phyloP scores from a whole-genome alignment of 2,888 invertebrate species.

The Hyalella azteca region DNA sequence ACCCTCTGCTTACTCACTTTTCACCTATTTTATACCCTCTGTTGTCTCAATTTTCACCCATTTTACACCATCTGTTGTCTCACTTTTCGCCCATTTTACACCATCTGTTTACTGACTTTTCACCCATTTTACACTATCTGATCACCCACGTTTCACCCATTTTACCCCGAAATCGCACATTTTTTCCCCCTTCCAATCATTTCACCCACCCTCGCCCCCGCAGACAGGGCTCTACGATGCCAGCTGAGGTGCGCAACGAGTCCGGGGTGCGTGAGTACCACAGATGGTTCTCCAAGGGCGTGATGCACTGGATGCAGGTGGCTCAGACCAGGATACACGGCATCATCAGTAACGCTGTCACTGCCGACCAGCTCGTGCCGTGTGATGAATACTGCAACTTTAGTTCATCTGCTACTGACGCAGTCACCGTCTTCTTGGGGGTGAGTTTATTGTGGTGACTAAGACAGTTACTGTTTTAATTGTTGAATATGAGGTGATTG shows the following conservation, averaged over 20 bases:
- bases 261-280: conserved; percentile 55
- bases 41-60: too few relatives aligned
- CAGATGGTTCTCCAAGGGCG: conserved; percentile 54
- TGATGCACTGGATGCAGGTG: conserved; percentile 56
- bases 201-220: background rate
- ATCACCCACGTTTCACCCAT: background rate
- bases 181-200: background rate
- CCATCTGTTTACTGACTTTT: too few relatives aligned
- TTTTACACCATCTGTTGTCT: background rate
- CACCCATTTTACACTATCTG: background rate
- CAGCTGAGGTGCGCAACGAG: conserved; percentile 43
- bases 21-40: too few relatives aligned
- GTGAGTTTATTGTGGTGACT: conserved; percentile 1
- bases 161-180: background rate
- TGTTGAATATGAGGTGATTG: background rate
- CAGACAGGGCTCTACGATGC: conserved; percentile 45
- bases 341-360: conserved; percentile 53
- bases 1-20: too few relatives aligned
- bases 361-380: conserved; percentile 48
- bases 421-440: conserved; percentile 51
- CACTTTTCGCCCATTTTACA: too few relatives aligned
- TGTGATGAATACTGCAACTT: conserved; percentile 46
- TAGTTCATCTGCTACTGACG: conserved; percentile 54
- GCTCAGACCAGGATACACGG: conserved; percentile 39
- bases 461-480: background rate